Base-by-base conservation (phyloP, 2,113 vertebrate species). In the Halcyon senegalensis region DNA sequence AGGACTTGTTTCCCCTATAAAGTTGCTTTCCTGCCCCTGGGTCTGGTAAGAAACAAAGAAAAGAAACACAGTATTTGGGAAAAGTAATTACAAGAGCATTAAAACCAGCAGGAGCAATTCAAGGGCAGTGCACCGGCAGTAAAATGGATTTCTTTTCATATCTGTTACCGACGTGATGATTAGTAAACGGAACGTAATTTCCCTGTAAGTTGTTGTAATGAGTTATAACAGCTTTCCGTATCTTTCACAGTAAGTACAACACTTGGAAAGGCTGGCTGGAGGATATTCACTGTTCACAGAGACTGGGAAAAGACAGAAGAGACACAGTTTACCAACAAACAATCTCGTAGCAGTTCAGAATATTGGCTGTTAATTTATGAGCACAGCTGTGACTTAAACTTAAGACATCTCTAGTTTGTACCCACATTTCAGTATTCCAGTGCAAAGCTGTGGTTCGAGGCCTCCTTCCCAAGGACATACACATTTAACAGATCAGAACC, bases 321-420 rank as follows among this genome's bases (percentile, higher is more conserved):
- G 72, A 94, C 35, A 51, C 19, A 80, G 76, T 93, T 97, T 94
- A 95, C 73, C 37, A 92, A 92, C 87, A 95, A 92, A 94, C 89
- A 90, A 44, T 60, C 89, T 90, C 86, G 78, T 39, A 66, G 63
- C 89, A 95, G 91, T 33, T 92, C 72, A 81, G 79, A 96, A 93
- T 86, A 89, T 33, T 92, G 59, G 68, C 91, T 90, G 76, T 35
- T 94, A 92, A 92, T 90, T 95, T 94, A 95, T 21, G 56, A 94
- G 86, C 73, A 70, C 94, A 96, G 91, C 94, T 95, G 89, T 23
- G 33, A 88, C 46, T 95, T 94, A 96, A 97, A 92, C 80, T 59
- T 51, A 89, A 89, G 86, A 77, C 76, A 84, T 74, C 68, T 55
- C 55, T 55, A 92, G 93, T 74, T 95, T 93, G 68, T 33, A 84